Evolutionary conservation across 2,113 vertebrate species (phyloP).

Genomic region (Ictalurus punctatus): DNA sequence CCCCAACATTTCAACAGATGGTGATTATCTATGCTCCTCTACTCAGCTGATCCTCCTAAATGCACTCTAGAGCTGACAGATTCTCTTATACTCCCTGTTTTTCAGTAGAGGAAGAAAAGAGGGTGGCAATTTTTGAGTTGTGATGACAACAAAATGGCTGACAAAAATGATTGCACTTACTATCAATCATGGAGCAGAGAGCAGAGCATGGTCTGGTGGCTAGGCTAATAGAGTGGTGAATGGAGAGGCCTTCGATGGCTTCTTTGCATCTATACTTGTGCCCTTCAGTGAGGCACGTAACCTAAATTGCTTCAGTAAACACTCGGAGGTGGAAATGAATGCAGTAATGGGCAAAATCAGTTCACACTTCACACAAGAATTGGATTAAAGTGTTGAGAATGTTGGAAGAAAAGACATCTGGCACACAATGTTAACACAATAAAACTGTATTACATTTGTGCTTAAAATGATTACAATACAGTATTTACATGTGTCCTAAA

Average conservation of each 20-base stretch:
- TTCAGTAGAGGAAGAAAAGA: slow-evolving; percentile 22
- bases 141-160: slow-evolving; percentile 62
- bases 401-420: slow-evolving; percentile 66
- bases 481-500: slow-evolving; percentile 95
- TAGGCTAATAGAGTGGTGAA: slow-evolving; percentile 63
- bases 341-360: slow-evolving; percentile 41
- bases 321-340: slow-evolving; percentile 44
- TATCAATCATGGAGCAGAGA: slow-evolving; percentile 63
- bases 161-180: slow-evolving; percentile 63
- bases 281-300: slow-evolving; percentile 63
- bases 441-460: slow-evolving; percentile 99
- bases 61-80: slow-evolving; percentile 36
- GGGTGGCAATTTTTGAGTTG: slow-evolving; percentile 54
- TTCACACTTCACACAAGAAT: neutral
- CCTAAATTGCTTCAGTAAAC: slow-evolving; percentile 61
- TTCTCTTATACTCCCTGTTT: slow-evolving; percentile 35
- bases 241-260: slow-evolving; percentile 48
- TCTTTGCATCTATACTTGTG: slow-evolving; percentile 57
- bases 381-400: slow-evolving; percentile 82
- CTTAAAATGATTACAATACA: slow-evolving; percentile 96
- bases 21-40: slow-evolving; percentile 38
- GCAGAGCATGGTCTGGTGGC: slow-evolving; percentile 64
- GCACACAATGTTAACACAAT: slow-evolving; percentile 91
- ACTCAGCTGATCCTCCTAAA: slow-evolving; percentile 38
- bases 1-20: slow-evolving; percentile 26